Evolutionary conservation across 2,113 vertebrate genomes (phyloP), one percentile per base, ranked within the genome.

Genomic region (Formicarius rufipectus): DNA sequence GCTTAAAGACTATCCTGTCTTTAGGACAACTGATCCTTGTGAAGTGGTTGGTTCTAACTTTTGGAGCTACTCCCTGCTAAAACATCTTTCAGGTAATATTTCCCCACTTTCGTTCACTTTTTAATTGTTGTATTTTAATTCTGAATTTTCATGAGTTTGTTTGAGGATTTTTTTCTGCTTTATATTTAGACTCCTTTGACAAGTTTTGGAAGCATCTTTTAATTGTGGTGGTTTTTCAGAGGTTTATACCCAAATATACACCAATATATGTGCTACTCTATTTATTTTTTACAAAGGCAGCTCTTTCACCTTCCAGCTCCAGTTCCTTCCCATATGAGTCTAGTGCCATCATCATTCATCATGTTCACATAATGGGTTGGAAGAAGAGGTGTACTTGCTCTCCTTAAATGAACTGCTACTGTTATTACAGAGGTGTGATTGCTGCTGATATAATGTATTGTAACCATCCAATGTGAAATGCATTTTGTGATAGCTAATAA

Each of bases 401-500:
- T 89, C 59, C 94, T 96, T 94, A 96, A 96, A 96, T 95, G 93
- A 96, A 93, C 89, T 96, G 94, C 91, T 94, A 42, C 75, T 95
- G 71, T 94, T 96, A 96, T 95, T 94, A 88, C 78, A 85, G 84
- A 91, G 78, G 74, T 93, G 85, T 91, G 95, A 96, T 97, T 95
- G 90, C 90, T 91, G 82, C 77, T 93, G 85, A 66, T 91, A 90
- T 90, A 96, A 95, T 93, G 91, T 94, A 96, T 90, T 94, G 91
- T 91, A 94, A 85, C 89, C 89, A 94, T 66, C 84, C 94, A 97
- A 97, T 86, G 87, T 96, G 93, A 97, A 96, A 95, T 93, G 91
- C 79, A 83, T 96, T 96, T 96, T 96, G 64, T 93, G 93, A 95
- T 96, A 87, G 95, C 63, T 95, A 97, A 96, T 93, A 96, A 94